phyloP scores from a whole-genome alignment of 2,113 vertebrate species.

The Eurypyga helias region DNA sequence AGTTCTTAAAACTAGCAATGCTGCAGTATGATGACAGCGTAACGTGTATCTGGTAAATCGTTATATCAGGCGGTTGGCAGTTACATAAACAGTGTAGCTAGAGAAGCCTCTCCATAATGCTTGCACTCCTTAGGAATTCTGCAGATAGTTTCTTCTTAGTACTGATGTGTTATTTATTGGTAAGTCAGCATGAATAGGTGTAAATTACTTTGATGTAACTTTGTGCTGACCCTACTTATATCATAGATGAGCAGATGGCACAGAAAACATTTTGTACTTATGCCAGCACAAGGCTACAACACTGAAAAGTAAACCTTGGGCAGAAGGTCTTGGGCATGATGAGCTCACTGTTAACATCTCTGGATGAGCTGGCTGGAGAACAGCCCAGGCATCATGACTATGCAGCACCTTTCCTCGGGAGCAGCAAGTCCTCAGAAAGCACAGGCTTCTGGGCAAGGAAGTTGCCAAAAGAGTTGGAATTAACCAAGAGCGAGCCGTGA shows the following conservation, averaged over 20 bases:
- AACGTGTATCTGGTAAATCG: neutral
- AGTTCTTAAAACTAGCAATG: neutral
- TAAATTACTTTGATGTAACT: constrained; percentile 1
- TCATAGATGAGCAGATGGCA: constrained; percentile 33
- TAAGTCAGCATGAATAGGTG: neutral
- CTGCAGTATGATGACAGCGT: fast-evolving
- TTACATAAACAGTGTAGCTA: no score
- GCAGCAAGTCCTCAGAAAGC: neutral
- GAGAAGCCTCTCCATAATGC: neutral
- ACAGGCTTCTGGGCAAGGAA: fast-evolving
- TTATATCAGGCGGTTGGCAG: neutral
- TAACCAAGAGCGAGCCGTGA: neutral
- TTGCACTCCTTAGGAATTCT: neutral
- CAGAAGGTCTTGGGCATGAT: neutral
- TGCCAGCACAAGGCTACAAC: neutral
- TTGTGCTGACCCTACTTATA: constrained; percentile 30
- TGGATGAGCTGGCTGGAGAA: neutral
- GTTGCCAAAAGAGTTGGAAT: neutral
- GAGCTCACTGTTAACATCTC: neutral
- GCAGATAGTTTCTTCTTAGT: neutral
- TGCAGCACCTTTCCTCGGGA: neutral
- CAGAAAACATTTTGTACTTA: neutral
- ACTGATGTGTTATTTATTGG: neutral
- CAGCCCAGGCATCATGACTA: fast-evolving
- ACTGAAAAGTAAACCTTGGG: neutral